A percentile compares a stretch with the other conserved stretches of the same genome.
Conservation (phyloP, 2,797 vertebrate genomes). For the Apodemus agrarius region DNA sequence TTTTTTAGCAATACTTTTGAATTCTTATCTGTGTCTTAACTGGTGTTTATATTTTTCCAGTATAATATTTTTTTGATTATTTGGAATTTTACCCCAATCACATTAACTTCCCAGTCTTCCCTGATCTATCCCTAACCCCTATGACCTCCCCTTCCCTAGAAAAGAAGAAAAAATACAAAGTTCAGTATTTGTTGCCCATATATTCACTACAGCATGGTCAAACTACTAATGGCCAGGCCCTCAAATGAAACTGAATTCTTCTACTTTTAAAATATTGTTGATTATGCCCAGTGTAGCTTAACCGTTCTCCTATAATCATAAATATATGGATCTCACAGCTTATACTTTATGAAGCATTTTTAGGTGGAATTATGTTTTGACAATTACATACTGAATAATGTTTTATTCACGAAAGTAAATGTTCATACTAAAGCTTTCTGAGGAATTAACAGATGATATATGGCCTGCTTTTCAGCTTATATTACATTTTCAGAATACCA, state of each 20-base stretch:
- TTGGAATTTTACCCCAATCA: background rate
- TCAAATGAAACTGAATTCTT: background rate
- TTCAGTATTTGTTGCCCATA: background rate
- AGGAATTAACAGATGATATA: constrained; percentile 66
- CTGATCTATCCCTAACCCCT: background rate
- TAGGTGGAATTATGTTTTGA: constrained; percentile 10
- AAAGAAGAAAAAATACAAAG: background rate
- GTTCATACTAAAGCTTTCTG: constrained; percentile 47
- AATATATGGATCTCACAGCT: background rate
- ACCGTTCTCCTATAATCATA: background rate
- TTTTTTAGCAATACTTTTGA: constrained; percentile 51
- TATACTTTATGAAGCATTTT: constrained; percentile 5
- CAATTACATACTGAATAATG: constrained; percentile 18
- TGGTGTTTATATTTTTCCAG: background rate
- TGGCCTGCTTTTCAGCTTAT: constrained; percentile 54
- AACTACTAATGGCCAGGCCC: background rate
- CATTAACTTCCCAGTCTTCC: background rate
- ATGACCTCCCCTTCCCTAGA: background rate
- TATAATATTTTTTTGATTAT: background rate
- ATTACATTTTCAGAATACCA: constrained; percentile 63
- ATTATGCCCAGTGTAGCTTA: background rate
- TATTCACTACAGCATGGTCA: background rate
- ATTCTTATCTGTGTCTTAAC: background rate
- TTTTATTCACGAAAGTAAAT: constrained; percentile 53
- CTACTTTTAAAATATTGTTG: background rate